phyloP scores from a whole-genome alignment of 1,140 invertebrate species.

The Druon quercuslanigerum region DNA sequence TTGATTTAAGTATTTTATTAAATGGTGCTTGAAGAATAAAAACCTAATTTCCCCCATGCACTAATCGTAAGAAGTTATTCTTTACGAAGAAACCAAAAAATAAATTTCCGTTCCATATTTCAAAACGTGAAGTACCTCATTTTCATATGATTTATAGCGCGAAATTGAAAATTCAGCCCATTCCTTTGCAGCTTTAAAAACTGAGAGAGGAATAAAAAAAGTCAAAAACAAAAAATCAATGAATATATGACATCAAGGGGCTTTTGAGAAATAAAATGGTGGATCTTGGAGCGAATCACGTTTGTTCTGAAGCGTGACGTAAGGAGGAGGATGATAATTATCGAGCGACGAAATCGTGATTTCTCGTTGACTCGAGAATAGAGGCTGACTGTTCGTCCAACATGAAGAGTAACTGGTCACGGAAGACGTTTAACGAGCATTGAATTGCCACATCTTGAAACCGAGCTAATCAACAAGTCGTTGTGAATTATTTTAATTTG shows the following conservation, averaged over 20 bases:
- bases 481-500: constrained; percentile 1
- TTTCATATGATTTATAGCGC: no score
- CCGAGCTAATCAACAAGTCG: neutral
- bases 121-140: no score
- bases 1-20: no score
- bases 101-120: no score
- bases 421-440: neutral
- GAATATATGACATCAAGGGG: no score
- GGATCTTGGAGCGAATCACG: neutral
- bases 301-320: no score
- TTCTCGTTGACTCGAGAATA: neutral
- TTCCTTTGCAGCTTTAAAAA: neutral
- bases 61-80: no score
- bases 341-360: neutral
- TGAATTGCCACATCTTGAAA: constrained; percentile 1
- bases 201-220: no score
- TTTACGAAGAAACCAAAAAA: no score
- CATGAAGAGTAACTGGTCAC: neutral
- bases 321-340: neutral
- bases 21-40: no score
- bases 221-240: no score
- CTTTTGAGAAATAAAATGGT: neutral
- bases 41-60: no score
- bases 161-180: neutral
- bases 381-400: neutral